phyloP scores from a whole-genome alignment of 2,797 vertebrate species.

The Leptatherina wallacei region DNA sequence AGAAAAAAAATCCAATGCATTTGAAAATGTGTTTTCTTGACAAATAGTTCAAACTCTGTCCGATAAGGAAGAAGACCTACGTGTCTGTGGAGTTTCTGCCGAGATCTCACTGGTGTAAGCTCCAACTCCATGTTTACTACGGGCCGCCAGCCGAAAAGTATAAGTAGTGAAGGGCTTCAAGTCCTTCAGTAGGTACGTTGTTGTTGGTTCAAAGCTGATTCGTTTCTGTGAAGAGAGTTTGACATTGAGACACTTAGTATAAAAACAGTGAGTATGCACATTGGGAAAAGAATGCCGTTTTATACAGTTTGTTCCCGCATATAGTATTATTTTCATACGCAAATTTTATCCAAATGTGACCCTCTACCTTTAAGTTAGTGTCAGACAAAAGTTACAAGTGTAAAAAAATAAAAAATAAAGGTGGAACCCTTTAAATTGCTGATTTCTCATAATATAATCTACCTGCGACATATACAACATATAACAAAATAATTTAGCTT shows the following conservation, averaged over 20 bases:
- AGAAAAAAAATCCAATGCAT: constrained; percentile 53
- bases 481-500: not conserved
- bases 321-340: not conserved
- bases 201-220: constrained; percentile 92
- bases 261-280: not conserved
- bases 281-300: not conserved
- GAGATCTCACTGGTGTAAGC: constrained; percentile 97
- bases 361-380: not conserved
- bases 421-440: not conserved
- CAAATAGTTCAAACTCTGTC: constrained; percentile 46
- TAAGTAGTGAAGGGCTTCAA: constrained; percentile 97
- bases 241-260: constrained; percentile 16
- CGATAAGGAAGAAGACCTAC: constrained; percentile 93
- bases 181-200: constrained; percentile 93
- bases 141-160: constrained; percentile 94
- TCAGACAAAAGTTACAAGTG: not conserved
- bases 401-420: not conserved
- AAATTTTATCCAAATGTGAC: not conserved
- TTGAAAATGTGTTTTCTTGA: constrained; percentile 72
- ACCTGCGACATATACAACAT: not conserved
- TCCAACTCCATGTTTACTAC: constrained; percentile 94
- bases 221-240: constrained; percentile 84
- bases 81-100: constrained; percentile 98
- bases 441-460: not conserved
- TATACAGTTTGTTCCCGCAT: not conserved